Evolutionary conservation across 2,113 vertebrate species (phyloP), one percentile per base, ranked within the genome.

Genomic region (Toxotes jaculatrix): DNA sequence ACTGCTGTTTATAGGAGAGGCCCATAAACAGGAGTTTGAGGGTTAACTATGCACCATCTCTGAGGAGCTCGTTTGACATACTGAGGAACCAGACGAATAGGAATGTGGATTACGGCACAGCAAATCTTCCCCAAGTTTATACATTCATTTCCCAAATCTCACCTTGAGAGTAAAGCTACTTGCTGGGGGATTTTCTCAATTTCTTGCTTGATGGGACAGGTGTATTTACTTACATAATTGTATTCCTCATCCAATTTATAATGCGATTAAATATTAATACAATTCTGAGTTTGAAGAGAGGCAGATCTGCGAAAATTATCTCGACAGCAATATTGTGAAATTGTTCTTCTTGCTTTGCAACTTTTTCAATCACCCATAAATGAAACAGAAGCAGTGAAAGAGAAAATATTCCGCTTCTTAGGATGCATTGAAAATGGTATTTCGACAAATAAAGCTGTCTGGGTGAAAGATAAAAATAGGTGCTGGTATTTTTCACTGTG

Each of bases 201-300:
- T 94, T 94, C 91, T 89, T 95, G 94, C 93, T 89, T 94, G 92
- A 90, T 91, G 89, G 88, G 81, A 95, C 94, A 93, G 93, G 91
- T 95, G 87, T 95, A 94, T 95, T 96, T 94, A 94, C 94, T 91
- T 89, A 87, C 87, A 88, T 94, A 93, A 94, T 94, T 94, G 93
- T 94, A 92, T 93, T 94, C 85, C 88, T 90, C 89, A 79, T 89
- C 80, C 91, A 93, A 92, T 92, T 94, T 91, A 89, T 93, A 94
- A 94, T 93, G 84, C 87, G 89, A 93, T 94, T 94, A 93, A 94
- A 95, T 92, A 94, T 94, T 93, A 94, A 95, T 93, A 89, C 84
- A 89, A 92, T 88, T 91, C 88, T 67, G 84, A 89, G 85, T 91
- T 91, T 83, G 77, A 88, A 83, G 88, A 92, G 85, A 87, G 74